Base-by-base conservation (phyloP, 35 echinoderm and acorn worm species). In the Stichopus chloronotus region DNA sequence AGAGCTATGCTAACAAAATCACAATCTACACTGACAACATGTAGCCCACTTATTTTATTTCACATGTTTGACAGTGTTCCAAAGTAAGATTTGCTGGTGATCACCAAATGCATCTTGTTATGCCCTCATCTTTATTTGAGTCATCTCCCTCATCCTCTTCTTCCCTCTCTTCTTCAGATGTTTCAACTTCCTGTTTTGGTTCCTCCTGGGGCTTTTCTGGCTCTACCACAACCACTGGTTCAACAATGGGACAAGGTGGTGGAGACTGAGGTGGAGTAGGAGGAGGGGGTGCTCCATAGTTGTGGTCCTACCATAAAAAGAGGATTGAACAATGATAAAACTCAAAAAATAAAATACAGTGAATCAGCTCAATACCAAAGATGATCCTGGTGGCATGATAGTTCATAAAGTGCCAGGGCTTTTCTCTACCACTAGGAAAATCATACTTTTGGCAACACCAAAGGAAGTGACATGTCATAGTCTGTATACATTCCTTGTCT, bases 21-120 rank as follows among this genome's bases (percentile, higher is more conserved):
- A n/a, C n/a, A n/a, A n/a, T n/a, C n/a, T n/a, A n/a, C n/a, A n/a
- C n/a, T n/a, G n/a, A n/a, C n/a, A n/a, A n/a, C n/a, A n/a, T n/a
- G n/a, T n/a, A n/a, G n/a, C n/a, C n/a, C n/a, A n/a, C n/a, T n/a
- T n/a, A n/a, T n/a, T n/a, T n/a, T n/a, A n/a, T n/a, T n/a, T n/a
- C n/a, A n/a, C n/a, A n/a, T n/a, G n/a, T n/a, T 43, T 43, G 30
- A 43, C 30, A 43, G 3, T 43, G 30, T 43, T 43, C 3, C 30
- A 43, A 43, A 43, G 30, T 43, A 43, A 43, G 1, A 43, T 43
- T 43, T 43, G 30, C 30, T 43, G 30, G 30, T 19, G n/a, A n/a
- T 94, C 72, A 99, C 97, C 97, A 99, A 69, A 99, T 99, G 61
- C 97, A 99, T 52, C 97, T 91, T 13, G 97, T 99, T 12, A 95